Evolutionary conservation across 2,797 vertebrate genomes (phyloP), one percentile per base, ranked within the genome.

Genomic region (Geotrypetes seraphini): DNA sequence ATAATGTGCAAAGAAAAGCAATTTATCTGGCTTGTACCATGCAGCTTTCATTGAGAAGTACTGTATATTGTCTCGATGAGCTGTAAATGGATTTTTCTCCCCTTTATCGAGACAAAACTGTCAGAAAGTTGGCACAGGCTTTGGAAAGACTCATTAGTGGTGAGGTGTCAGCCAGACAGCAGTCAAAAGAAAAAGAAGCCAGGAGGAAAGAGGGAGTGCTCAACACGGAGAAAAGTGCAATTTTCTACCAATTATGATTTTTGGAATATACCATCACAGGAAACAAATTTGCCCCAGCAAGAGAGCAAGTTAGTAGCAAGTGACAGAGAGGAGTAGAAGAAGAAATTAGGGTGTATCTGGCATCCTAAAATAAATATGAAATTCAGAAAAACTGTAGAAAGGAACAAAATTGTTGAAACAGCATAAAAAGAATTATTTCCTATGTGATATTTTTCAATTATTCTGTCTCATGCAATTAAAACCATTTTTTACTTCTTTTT

Each of bases 201-300:
- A 39, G 33, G 41, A 34, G 32, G 36, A 41, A 9, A 1, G 12
- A 28, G 21, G 13, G 2, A 1, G 10, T 25, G 29, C 42, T 49
- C 22, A 35, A 25, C 59, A 55, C 50, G 11, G 37, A 51, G 49
- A 52, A 49, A 43, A 58, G n/a, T n/a, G n/a, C 33, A 43, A 38
- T 60, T 43, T 3, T 21, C 35, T 66, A 39, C 58, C 25, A 44
- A 56, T 68, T 58, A 66, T 59, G 25, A n/a, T n/a, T n/a, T n/a
- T n/a, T n/a, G n/a, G n/a, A n/a, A n/a, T n/a, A n/a, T n/a, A n/a
- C n/a, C n/a, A n/a, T n/a, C n/a, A n/a, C n/a, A n/a, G n/a, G n/a
- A n/a, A n/a, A n/a, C n/a, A n/a, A n/a, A n/a, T n/a, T n/a, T n/a
- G n/a, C n/a, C n/a, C n/a, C n/a, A n/a, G n/a, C n/a, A n/a, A n/a